Evolutionary conservation across 2,113 vertebrate genomes (phyloP).

Genomic region (Mastomys natalensis): DNA sequence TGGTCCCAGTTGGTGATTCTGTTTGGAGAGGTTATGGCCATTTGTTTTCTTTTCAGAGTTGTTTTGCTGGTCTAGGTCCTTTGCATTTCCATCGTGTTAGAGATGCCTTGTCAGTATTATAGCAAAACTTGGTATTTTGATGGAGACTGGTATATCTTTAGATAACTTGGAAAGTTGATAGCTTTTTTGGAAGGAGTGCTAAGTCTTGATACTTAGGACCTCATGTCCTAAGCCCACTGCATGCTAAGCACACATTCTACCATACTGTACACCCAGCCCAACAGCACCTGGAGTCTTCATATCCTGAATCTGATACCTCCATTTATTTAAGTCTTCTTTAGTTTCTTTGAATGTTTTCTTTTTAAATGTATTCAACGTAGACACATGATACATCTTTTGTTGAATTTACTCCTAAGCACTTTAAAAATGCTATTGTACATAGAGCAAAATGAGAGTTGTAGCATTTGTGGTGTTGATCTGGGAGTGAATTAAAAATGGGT

Average conservation of each 20-base stretch:
- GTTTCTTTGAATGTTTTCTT: background rate
- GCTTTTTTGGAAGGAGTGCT: background rate
- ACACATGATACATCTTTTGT: background rate
- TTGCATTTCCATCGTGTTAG: background rate
- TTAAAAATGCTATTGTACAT: background rate
- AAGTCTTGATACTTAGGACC: background rate
- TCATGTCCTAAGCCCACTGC: background rate
- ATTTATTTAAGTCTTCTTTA: background rate
- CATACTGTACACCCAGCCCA: background rate
- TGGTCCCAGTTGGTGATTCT: background rate
- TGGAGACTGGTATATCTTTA: background rate
- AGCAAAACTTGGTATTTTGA: background rate
- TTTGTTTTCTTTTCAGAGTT: background rate
- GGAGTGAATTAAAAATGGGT: background rate
- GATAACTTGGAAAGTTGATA: background rate
- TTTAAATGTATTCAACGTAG: background rate
- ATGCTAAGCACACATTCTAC: background rate
- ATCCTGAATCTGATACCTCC: background rate
- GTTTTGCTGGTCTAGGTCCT: background rate
- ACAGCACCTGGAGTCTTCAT: background rate
- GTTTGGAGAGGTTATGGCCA: background rate
- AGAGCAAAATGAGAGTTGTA: background rate
- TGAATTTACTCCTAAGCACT: background rate
- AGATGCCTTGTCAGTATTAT: background rate
- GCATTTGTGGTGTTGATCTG: background rate